Percentiles rank a stretch among this genome's conserved stretches.
phyloP scores from a whole-genome alignment of 2,797 vertebrate genomes.

The Myotis daubentonii region DNA sequence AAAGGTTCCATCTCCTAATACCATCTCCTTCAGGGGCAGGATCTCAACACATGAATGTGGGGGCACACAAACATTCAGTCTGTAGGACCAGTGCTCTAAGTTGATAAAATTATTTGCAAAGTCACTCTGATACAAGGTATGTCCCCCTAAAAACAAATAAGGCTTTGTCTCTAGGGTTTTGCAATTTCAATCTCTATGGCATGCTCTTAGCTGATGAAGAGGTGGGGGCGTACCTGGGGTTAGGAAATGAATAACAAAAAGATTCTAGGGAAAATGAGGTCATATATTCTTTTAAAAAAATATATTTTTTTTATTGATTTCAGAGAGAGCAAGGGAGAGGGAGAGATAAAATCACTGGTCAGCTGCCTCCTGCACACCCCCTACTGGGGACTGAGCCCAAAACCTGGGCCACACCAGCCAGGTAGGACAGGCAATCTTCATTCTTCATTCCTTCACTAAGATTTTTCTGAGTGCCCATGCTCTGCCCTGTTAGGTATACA shows the following conservation, averaged over 20 bases:
- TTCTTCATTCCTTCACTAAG: not conserved
- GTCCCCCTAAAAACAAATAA: not conserved
- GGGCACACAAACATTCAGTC: not conserved
- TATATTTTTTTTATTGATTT: too few species aligned
- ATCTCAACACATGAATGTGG: not conserved
- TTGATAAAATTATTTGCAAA: slow-evolving; percentile 11
- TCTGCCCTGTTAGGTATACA: not conserved
- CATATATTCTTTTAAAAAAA: not conserved
- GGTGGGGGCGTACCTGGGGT: not conserved
- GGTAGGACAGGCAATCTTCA: not conserved
- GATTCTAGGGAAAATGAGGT: not conserved
- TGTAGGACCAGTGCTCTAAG: not conserved
- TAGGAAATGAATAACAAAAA: not conserved
- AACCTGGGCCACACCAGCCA: too few species aligned
- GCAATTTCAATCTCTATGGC: not conserved
- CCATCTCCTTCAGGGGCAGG: not conserved
- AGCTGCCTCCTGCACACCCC: too few species aligned
- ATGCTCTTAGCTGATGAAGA: not conserved
- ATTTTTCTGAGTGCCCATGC: not conserved
- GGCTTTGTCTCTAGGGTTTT: not conserved
- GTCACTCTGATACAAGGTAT: not conserved
- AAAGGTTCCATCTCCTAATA: not conserved
- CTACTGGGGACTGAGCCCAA: too few species aligned
- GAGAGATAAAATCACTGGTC: too few species aligned
- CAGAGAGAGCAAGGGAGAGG: too few species aligned